Base-by-base conservation (phyloP, 2,888 invertebrate genomes). In the Diachrysia chrysitis region DNA sequence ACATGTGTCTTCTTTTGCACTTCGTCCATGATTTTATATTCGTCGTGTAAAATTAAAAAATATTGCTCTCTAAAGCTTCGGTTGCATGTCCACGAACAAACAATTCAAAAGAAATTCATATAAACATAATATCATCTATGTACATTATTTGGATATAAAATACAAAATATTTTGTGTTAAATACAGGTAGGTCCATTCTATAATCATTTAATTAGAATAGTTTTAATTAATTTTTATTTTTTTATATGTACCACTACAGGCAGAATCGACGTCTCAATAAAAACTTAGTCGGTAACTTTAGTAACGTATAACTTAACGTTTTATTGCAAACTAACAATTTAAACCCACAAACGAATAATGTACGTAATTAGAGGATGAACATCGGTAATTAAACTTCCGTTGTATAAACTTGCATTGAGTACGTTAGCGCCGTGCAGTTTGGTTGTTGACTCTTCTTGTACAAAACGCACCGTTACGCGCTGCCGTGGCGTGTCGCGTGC, bases 391-490 rank as follows among this genome's bases (percentile, higher is more conserved):
- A 66, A 76, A 69, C 71, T 73, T 76, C 64, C 69, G 69, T 73
- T 72, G 76, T 71, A 69, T 78, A 75, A 69, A 69, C 66, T 61
- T 57, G 53, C 54, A 73, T 75, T 73, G 66, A 76, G 69, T 76
- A 65, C 64, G 61, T 72, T 69, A 79, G 66, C 69, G 63, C 65
- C 69, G 51, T 68, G 67, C 76, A 62, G 65, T 63, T 66, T 66
- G 72, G 66, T 54, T 76, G 63, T 70, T 78, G 83, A 87, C 82
- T 87, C 88, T 87, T 86, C 82, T 85, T 69, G 70, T 85, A 91
- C 86, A 88, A 90, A 89, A 89, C 87, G 71, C 84, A 90, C 91
- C 87, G 89, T 90, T 90, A 89, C 71, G 60, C 71, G 54, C 54
- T 61, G 62, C 76, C 66, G 67, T 51, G 64, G 54, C 29, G 54